Conservation (phyloP, 2,797 vertebrate species). For the Phaenicophaeus curvirostris region DNA sequence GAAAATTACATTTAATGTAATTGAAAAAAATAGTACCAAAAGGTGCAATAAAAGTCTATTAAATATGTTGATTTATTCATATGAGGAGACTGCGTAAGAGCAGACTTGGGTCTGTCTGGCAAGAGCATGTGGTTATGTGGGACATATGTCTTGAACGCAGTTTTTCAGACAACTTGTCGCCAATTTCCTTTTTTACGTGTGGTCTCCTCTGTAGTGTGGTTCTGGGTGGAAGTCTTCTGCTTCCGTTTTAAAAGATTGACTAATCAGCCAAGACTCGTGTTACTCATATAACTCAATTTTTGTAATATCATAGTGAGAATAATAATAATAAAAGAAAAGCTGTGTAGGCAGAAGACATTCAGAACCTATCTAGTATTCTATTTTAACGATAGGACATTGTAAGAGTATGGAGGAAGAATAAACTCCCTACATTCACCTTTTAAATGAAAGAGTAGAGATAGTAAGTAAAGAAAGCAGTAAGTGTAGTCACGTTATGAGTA, state of each 20-base stretch:
- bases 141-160: background rate
- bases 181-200: slow-evolving; percentile 65
- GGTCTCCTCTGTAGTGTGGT: background rate
- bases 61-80: background rate
- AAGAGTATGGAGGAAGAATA: background rate
- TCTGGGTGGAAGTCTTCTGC: slow-evolving; percentile 47
- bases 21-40: background rate
- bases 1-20: accelerated
- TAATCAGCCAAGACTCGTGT: background rate
- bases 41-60: background rate
- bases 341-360: background rate
- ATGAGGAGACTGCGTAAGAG: slow-evolving; percentile 37
- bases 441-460: background rate
- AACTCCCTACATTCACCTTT: background rate
- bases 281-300: slow-evolving; percentile 36
- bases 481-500: background rate
- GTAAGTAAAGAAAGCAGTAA: background rate
- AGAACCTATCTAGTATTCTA: background rate
- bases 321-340: background rate
- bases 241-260: slow-evolving; percentile 60
- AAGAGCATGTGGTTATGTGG: slow-evolving; percentile 29
- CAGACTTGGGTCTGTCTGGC: slow-evolving; percentile 45
- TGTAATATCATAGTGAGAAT: background rate
- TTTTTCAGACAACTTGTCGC: slow-evolving; percentile 25
- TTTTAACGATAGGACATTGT: background rate